Evolutionary conservation across 2,888 invertebrate species (phyloP).

Genomic region (Marasmarcha lunaedactyla): DNA sequence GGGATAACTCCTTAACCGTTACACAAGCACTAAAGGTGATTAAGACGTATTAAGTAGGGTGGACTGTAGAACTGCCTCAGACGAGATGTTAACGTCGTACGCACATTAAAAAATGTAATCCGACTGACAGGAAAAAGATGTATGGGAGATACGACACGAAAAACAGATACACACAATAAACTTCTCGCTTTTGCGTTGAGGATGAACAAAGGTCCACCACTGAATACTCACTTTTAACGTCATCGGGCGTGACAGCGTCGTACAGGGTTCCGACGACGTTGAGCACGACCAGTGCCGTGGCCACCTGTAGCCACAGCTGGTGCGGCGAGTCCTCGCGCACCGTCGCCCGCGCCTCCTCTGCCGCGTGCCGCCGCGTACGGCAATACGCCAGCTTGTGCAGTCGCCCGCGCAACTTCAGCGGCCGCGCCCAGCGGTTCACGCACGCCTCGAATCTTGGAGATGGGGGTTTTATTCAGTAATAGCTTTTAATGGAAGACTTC

Average conservation of each 20-base stretch:
- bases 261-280: slow-evolving; percentile 32
- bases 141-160: too few relatives aligned
- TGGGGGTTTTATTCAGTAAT: slow-evolving; percentile 24
- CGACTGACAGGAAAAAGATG: too few relatives aligned
- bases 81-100: too few relatives aligned
- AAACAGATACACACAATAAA: too few relatives aligned
- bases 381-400: slow-evolving; percentile 28
- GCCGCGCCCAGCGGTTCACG: slow-evolving; percentile 24
- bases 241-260: slow-evolving; percentile 22
- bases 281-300: slow-evolving; percentile 19
- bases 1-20: too few relatives aligned
- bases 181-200: too few relatives aligned
- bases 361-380: slow-evolving; percentile 24
- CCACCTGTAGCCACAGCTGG: slow-evolving; percentile 21
- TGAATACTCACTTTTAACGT: slow-evolving; percentile 18
- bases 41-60: too few relatives aligned
- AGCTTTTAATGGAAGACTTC: too few relatives aligned
- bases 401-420: slow-evolving; percentile 19
- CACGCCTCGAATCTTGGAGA: slow-evolving; percentile 35
- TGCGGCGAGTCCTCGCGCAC: slow-evolving; percentile 21
- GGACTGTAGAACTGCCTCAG: too few relatives aligned
- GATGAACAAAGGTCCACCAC: too few relatives aligned
- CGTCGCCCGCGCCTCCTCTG: slow-evolving; percentile 15
- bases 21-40: too few relatives aligned
- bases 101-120: too few relatives aligned